Conservation (phyloP, 2,888 invertebrate species). For the Didymodactylos carnosus region DNA sequence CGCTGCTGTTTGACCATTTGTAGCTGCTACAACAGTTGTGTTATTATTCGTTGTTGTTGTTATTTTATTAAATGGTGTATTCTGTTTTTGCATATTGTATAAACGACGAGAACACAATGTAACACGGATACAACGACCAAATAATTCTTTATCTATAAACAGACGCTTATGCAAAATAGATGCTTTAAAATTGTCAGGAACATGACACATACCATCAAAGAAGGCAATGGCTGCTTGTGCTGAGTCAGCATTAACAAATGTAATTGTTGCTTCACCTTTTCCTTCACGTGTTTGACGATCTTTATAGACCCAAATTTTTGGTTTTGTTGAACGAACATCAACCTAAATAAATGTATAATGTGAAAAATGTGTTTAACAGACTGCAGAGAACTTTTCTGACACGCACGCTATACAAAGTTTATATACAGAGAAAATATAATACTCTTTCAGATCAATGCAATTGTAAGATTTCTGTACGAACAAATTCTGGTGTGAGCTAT, state of each 20-base stretch:
- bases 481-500: too few species aligned
- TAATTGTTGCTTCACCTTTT: neutral
- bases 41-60: neutral
- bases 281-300: neutral
- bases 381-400: too few species aligned
- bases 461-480: too few species aligned
- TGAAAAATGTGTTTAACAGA: too few species aligned
- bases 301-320: neutral
- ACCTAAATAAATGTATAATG: neutral
- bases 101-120: neutral
- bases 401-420: too few species aligned
- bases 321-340: neutral
- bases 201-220: neutral
- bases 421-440: too few species aligned
- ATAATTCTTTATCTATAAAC: neutral
- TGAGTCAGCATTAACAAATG: neutral
- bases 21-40: neutral
- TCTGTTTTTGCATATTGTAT: neutral
- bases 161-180: neutral
- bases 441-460: too few species aligned
- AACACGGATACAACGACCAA: neutral
- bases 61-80: neutral
- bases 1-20: too few species aligned
- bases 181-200: neutral
- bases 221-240: neutral